Conservation (phyloP, 35 echinoderm and acorn worm genomes). For the Lytechinus variegatus region DNA sequence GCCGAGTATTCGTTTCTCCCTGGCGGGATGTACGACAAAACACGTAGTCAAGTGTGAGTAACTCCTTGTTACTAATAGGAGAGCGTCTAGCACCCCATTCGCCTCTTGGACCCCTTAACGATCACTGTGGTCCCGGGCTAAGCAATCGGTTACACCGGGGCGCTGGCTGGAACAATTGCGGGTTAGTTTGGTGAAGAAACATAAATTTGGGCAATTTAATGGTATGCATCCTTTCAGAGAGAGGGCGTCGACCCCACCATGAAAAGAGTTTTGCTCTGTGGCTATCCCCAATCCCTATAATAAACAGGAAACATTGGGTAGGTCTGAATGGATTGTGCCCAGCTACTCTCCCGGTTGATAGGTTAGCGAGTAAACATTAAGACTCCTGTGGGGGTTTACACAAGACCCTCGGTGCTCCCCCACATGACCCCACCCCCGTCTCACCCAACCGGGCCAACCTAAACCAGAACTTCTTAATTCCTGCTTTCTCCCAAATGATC, state of each 20-base stretch:
- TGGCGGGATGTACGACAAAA: slow-evolving; percentile 48
- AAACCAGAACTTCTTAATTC: not conserved
- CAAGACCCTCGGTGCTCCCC: not conserved
- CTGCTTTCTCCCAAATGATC: not conserved
- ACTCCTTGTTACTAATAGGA: slow-evolving; percentile 34
- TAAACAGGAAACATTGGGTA: slow-evolving; percentile 52
- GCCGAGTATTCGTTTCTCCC: slow-evolving; percentile 53
- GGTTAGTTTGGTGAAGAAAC: slow-evolving; percentile 50
- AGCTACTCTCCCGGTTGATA: slow-evolving; percentile 25
- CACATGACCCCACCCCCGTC: not conserved
- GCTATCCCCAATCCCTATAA: slow-evolving; percentile 47
- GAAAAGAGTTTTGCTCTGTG: slow-evolving; percentile 43
- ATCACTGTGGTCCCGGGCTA: not conserved
- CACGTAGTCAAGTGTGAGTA: slow-evolving; percentile 52
- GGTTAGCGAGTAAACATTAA: slow-evolving; percentile 41
- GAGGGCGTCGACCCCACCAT: slow-evolving; percentile 44
- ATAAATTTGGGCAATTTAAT: slow-evolving; percentile 54
- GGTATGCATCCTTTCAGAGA: slow-evolving; percentile 30
- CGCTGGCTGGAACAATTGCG: slow-evolving; percentile 47
- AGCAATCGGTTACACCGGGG: not conserved
- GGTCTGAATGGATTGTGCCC: slow-evolving; percentile 26
- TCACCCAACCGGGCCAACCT: not conserved
- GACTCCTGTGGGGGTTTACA: slow-evolving; percentile 54
- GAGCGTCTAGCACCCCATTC: not conserved
- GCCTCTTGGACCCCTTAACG: not conserved